Evolutionary conservation across 2,797 vertebrate genomes (phyloP), one percentile per base, ranked within the genome.

Genomic region (Epinephelus awoara): DNA sequence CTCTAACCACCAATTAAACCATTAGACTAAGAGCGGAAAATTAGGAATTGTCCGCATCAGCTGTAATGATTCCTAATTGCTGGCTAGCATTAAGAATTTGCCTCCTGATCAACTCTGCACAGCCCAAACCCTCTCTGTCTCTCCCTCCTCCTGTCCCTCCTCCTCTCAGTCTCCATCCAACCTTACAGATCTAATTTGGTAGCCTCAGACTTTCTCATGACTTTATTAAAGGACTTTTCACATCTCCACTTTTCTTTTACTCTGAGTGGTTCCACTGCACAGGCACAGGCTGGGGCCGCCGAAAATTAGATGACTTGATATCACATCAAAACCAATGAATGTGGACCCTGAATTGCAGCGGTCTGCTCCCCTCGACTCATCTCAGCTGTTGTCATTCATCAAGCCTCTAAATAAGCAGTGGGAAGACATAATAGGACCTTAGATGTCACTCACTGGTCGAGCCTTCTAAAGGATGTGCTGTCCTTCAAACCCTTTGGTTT

Each of bases 191-290:
- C 85, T 91, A 91, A 93, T 93, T 92, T 91, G 85, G 84, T 76
- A 21, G 69, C 82, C 72, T 79, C 72, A 85, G 85, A 85, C 83
- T 87, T 88, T 87, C 86, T 85, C 72, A 76, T 82, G 84, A 85
- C 85, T 91, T 93, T 93, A 92, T 93, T 90, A 91, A 89, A 92
- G 87, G 73, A 85, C 79, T 93, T 91, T 90, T 91, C 83, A 88
- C 79, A 91, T 91, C 88, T 85, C 84, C 82, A 71, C 78, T 88
- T 85, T 84, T 86, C 81, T 88, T 85, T 90, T 86, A 87, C 89
- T 80, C 68, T 83, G 88, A 91, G 90, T 88, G 89, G 76, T 86
- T 87, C 58, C 61, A 61, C 80, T 69, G 81, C 58, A 68, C 83
- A 87, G 83, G 79, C 83, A 42, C 72, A 86, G 84, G 75, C 86